These are phyloP conservation scores for Calliphora vicina DNA, from an alignment of 1,140 invertebrate genomes.

Conservation along the genomic window DNA sequence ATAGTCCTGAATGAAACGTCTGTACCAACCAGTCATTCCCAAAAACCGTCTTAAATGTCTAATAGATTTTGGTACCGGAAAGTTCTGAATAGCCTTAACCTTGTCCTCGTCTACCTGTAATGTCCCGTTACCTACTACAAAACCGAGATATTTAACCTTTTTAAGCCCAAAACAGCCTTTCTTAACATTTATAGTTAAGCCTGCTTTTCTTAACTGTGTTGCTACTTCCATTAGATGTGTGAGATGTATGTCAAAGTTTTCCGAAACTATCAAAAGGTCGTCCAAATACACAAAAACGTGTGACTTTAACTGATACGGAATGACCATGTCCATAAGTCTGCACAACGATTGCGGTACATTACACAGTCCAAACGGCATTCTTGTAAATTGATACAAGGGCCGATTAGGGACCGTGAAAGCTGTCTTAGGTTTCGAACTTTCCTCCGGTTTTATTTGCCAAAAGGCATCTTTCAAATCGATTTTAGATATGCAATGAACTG, in stretches of 20 bases:
- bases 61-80: background rate
- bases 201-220: background rate
- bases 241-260: slow-evolving; percentile 4
- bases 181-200: background rate
- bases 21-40: too few relatives aligned
- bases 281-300: background rate
- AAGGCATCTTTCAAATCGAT: too few relatives aligned
- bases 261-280: too few relatives aligned
- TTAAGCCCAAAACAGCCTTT: slow-evolving; percentile 38
- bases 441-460: too few relatives aligned
- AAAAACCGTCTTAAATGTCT: too few relatives aligned
- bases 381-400: too few relatives aligned
- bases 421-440: too few relatives aligned
- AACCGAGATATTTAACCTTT: background rate
- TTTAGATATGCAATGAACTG: slow-evolving; percentile 9
- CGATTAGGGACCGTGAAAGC: too few relatives aligned
- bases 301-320: background rate
- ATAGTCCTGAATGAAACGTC: slow-evolving; percentile 10
- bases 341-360: slow-evolving; percentile 22
- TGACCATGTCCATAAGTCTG: slow-evolving; percentile 11
- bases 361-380: slow-evolving; percentile 39
- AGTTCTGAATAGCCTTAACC: background rate
- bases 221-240: background rate
- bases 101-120: background rate
- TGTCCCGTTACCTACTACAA: background rate